Percentiles rank a stretch among this genome's conserved stretches.
Conservation (phyloP, 2,113 vertebrate species). For the Phalacrocorax brasilianus region DNA sequence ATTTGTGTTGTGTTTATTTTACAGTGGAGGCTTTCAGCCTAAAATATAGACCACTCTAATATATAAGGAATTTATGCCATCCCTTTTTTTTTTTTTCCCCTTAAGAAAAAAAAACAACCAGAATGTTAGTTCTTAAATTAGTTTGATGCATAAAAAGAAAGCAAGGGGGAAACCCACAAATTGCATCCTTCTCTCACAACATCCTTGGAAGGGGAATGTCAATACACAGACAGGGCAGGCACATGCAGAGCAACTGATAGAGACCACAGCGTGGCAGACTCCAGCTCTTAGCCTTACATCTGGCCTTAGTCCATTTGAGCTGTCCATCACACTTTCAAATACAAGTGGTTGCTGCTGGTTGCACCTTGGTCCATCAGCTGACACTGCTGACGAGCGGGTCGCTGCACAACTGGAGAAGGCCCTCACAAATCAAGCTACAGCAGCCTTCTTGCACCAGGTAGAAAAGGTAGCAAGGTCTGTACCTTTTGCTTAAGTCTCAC, state of each 20-base stretch:
- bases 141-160: neutral
- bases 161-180: neutral
- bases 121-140: slow-evolving; percentile 48
- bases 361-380: neutral
- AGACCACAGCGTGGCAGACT: neutral
- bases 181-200: neutral
- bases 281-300: neutral
- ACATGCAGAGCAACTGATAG: neutral
- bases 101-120: neutral
- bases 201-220: neutral
- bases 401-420: neutral
- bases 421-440: neutral
- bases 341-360: neutral
- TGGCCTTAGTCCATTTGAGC: neutral
- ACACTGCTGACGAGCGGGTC: neutral
- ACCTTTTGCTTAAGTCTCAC: slow-evolving; percentile 62
- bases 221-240: neutral
- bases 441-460: neutral
- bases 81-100: neutral
- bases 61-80: neutral
- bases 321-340: neutral
- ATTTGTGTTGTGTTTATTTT: neutral
- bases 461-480: neutral
- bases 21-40: neutral
- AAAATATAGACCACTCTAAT: neutral